Conservation (phyloP, 2,797 vertebrate species). For the Triplophysa yarkandensis region DNA sequence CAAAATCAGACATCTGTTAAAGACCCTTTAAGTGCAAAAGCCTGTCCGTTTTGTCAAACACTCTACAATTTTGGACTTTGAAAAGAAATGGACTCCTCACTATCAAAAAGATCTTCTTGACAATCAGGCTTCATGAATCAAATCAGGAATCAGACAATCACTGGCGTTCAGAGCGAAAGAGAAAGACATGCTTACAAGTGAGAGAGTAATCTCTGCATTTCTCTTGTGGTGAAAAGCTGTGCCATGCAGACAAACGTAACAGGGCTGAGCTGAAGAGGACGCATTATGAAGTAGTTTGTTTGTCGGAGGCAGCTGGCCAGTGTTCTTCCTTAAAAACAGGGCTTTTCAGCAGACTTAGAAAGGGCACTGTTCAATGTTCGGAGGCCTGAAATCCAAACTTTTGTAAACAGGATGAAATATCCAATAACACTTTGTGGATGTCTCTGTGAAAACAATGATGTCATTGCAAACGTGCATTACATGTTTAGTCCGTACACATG, state of each 20-base stretch:
- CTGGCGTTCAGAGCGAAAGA: constrained; percentile 21
- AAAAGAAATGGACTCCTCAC: constrained; percentile 2
- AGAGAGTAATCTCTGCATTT: constrained; percentile 46
- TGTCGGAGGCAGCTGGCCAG: constrained; percentile 54
- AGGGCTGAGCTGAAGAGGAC: constrained; percentile 50
- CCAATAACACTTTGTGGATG: too few species aligned
- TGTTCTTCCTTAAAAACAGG: too few species aligned
- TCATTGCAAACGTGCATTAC: too few species aligned
- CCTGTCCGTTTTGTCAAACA: background rate
- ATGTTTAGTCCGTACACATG: too few species aligned
- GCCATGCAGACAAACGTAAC: constrained; percentile 54
- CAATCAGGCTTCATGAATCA: constrained; percentile 37
- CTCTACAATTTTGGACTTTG: background rate
- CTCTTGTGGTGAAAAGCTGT: constrained; percentile 50
- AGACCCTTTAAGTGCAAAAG: background rate
- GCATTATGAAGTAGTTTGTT: constrained; percentile 55
- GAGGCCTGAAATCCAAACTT: too few species aligned
- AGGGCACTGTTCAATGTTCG: too few species aligned
- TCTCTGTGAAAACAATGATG: too few species aligned
- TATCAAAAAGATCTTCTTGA: constrained; percentile 22
- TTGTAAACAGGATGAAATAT: too few species aligned
- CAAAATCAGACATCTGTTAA: too few species aligned
- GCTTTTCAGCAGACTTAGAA: too few species aligned
- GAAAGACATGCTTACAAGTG: constrained; percentile 17
- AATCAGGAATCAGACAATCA: constrained; percentile 46